phyloP scores from a whole-genome alignment of 1,140 invertebrate species.

The Drosophila sproati region DNA sequence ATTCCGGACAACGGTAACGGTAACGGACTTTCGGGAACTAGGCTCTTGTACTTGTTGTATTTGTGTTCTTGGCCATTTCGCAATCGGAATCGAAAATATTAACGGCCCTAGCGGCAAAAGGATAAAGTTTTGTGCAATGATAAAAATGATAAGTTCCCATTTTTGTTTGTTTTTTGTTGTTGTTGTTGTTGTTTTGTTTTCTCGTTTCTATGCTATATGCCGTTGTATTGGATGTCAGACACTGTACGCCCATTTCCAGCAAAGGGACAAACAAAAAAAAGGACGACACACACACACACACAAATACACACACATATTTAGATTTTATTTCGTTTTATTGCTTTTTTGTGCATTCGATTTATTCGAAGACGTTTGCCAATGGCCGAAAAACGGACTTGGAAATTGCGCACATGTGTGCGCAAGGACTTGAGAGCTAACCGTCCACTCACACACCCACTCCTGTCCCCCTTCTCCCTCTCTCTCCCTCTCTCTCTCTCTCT shows the following conservation, averaged over 20 bases:
- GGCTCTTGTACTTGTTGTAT: slow-evolving; percentile 45
- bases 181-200: background rate
- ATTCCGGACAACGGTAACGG: slow-evolving; percentile 70
- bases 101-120: slow-evolving; percentile 74
- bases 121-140: slow-evolving; percentile 83
- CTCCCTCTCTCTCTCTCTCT: background rate
- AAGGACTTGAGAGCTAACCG: slow-evolving; percentile 64
- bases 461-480: background rate
- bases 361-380: slow-evolving; percentile 76
- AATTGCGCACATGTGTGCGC: slow-evolving; percentile 82
- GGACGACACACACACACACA: slow-evolving; percentile 60
- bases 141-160: slow-evolving; percentile 81
- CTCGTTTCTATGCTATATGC: background rate
- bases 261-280: slow-evolving; percentile 41
- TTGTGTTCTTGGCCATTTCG: slow-evolving; percentile 15
- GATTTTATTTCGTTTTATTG: slow-evolving; percentile 83
- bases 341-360: slow-evolving; percentile 83
- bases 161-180: slow-evolving; percentile 43
- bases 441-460: too few relatives aligned
- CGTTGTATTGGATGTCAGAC: background rate
- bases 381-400: slow-evolving; percentile 77
- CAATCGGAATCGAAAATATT: slow-evolving; percentile 77
- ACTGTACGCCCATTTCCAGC: slow-evolving; percentile 22
- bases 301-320: slow-evolving; percentile 72
- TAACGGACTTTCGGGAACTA: slow-evolving; percentile 43